A percentile compares a stretch with the other conserved stretches of the same genome.
Evolutionary conservation across 2,113 vertebrate genomes (phyloP).

Genomic region (Spea multiplicata): DNA sequence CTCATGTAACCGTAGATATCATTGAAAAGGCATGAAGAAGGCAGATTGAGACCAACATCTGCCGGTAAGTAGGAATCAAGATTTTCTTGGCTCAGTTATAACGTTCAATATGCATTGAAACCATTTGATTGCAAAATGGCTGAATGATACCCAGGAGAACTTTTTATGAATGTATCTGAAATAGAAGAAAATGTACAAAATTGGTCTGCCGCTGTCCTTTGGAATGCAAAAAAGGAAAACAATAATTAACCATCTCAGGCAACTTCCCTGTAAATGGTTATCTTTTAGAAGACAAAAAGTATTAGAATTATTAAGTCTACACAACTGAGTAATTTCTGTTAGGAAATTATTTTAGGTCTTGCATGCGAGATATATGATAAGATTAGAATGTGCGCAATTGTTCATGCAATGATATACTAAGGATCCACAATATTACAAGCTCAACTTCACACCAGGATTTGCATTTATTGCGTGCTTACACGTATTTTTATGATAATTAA

Average conservation of each 20-base stretch:
- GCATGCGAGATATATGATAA: background rate
- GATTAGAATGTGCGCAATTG: too few species aligned
- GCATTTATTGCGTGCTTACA: too few species aligned
- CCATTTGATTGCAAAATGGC: too few species aligned
- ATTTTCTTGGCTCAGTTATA: too few species aligned
- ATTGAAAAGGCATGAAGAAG: background rate
- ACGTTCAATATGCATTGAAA: too few species aligned
- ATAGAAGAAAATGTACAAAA: background rate
- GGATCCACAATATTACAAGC: too few species aligned
- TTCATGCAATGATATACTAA: too few species aligned
- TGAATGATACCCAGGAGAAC: too few species aligned
- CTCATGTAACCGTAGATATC: background rate
- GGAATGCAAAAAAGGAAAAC: background rate
- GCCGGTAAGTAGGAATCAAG: too few species aligned
- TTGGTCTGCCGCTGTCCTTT: background rate
- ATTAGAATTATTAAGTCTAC: background rate
- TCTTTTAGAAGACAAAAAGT: background rate
- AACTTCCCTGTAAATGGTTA: slow-evolving; percentile 28
- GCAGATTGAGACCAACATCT: background rate
- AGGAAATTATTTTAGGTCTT: background rate
- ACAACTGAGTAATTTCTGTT: slow-evolving; percentile 5
- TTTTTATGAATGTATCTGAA: too few species aligned
- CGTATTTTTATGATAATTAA: too few species aligned
- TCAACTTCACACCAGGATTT: too few species aligned
- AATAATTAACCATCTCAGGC: slow-evolving; percentile 28